Percentiles rank a stretch among this genome's conserved stretches.
Conservation (phyloP, 2,888 invertebrate species). For the Aleiodes leptofemur region DNA sequence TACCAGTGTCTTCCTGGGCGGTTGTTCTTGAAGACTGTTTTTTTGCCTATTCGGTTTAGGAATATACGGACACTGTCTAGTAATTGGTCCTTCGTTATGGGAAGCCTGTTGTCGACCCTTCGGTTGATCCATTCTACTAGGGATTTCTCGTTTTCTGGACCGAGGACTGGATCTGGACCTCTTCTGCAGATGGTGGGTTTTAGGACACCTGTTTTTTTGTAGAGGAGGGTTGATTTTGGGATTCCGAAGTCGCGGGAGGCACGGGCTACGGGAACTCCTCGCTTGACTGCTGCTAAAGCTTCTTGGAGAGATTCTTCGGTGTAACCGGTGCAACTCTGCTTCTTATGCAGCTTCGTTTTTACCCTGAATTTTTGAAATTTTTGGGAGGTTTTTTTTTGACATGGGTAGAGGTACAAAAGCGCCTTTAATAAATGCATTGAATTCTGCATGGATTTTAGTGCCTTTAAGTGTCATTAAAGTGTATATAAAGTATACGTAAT, state of each 20-base stretch:
- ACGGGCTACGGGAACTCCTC: neutral
- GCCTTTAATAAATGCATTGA: no score
- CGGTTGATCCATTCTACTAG: constrained; percentile 31
- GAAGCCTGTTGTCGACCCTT: constrained; percentile 16
- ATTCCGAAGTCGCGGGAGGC: neutral
- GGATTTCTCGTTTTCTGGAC: constrained; percentile 16
- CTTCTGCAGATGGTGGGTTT: neutral
- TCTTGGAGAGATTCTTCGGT: neutral
- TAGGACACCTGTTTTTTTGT: neutral
- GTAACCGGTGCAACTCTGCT: neutral
- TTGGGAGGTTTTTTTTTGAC: no score
- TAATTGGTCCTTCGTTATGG: constrained; percentile 30
- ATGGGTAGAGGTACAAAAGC: no score
- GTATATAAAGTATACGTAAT: no score
- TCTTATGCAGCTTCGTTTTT: neutral
- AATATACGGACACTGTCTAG: constrained; percentile 28
- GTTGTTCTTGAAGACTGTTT: constrained; percentile 14
- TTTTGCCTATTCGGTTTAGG: neutral
- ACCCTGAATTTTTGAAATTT: neutral
- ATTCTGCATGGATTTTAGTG: no score
- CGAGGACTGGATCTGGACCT: constrained; percentile 4
- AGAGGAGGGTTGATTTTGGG: neutral
- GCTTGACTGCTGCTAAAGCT: neutral
- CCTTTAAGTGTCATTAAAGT: no score
- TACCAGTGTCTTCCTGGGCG: constrained; percentile 40